Conservation (phyloP, 2,113 vertebrate genomes). For the Lethenteron reissneri region DNA sequence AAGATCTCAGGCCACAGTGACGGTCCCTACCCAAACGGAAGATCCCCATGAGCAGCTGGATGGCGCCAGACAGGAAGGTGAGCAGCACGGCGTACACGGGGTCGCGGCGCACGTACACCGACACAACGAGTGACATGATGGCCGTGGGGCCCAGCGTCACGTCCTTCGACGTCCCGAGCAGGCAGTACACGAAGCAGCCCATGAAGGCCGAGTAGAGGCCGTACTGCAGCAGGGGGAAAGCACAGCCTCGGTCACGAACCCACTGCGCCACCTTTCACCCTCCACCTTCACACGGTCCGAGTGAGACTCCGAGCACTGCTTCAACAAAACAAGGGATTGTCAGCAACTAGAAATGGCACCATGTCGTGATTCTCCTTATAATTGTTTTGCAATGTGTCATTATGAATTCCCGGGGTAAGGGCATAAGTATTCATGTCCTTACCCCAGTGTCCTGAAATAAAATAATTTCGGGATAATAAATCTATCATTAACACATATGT, state of each 20-base stretch:
- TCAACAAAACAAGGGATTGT: not conserved
- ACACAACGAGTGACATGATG: conserved; percentile 84
- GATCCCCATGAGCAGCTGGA: conserved; percentile 54
- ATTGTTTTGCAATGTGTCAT: too few relatives aligned
- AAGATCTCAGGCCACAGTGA: not conserved
- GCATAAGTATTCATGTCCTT: too few relatives aligned
- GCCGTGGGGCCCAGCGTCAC: conserved; percentile 80
- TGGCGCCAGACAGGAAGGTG: conserved; percentile 50
- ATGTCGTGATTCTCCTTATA: too few relatives aligned
- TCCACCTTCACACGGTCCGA: too few relatives aligned
- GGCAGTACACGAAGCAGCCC: conserved; percentile 68
- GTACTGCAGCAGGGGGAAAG: conserved; percentile 25
- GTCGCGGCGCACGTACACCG: conserved; percentile 36
- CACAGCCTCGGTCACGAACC: too few relatives aligned
- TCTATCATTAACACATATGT: too few relatives aligned
- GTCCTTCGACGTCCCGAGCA: conserved; percentile 83
- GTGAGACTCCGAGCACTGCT: too few relatives aligned
- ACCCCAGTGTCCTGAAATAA: too few relatives aligned
- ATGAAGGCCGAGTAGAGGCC: conserved; percentile 80
- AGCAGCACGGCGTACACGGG: conserved; percentile 44
- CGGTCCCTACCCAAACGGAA: conserved; percentile 44
- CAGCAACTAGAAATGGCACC: too few relatives aligned
- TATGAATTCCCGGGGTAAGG: too few relatives aligned
- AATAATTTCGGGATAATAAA: too few relatives aligned
- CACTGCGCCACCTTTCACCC: too few relatives aligned